Evolutionary conservation across 2,113 vertebrate species (phyloP), one percentile per base, ranked within the genome.

Genomic region (Dipodomys stephensi): DNA sequence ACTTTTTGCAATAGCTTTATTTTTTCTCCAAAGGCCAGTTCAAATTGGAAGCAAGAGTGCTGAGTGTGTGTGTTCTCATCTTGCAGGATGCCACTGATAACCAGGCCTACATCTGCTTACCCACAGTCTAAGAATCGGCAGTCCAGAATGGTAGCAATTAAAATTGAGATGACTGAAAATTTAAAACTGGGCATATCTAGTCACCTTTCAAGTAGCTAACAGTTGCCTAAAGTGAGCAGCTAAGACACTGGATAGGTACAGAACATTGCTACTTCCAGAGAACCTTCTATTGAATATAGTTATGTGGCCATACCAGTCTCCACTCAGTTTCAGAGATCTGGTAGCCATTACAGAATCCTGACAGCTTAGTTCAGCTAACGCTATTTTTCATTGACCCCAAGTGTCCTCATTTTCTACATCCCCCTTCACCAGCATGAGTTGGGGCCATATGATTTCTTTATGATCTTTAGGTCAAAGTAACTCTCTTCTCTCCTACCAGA

Each of bases 1-100:
- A 60, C 11, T 30, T 83, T 39, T 62, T 64, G 78, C 27, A 72
- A 44, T 15, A 65, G 11, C 27, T 57, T 65, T 57, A n/a, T 65
- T 87, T 69, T 64, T 92, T 86, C 76, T 95, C 83, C 25, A 44
- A 89, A 87, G 64, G 0, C 35, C n/a, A n/a, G 19, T 68, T 88
- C 10, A 2, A 39, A 80, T 18, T 80, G 71, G 73, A 2, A 53
- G 68, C 49, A 71, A 72, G 71, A 9, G 16, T 27, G 8, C 6
- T 60, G 57, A 11, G 32, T 30, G 13, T 32, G 15, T 28, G 15
- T 1, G 19, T 57, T 28, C 35, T 25, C 16, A 1, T 46, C 74
- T 46, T 30, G 22, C 28, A 9, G 73, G 25, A 27, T 78, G 44
- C 65, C 86, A 64, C 35, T 68, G 65, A 53, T 57, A 20, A 20